phyloP scores from a whole-genome alignment of 2,113 vertebrate genomes.

The Hemiscyllium ocellatum region DNA sequence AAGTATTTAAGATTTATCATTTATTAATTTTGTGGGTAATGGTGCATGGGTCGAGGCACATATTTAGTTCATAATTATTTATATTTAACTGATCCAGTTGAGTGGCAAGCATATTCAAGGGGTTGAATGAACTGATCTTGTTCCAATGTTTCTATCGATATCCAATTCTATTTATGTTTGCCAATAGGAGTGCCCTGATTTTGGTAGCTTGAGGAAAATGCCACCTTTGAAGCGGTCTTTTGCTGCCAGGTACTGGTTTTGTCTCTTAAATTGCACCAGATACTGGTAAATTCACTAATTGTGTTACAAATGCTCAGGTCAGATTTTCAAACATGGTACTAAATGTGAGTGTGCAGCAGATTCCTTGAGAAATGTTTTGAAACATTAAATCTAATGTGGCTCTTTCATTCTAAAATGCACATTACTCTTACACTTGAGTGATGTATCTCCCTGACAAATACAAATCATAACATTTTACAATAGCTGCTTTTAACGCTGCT shows the following conservation, averaged over 20 bases:
- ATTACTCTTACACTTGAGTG: background rate
- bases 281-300: background rate
- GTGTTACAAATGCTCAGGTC: background rate
- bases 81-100: background rate
- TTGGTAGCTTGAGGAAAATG: background rate
- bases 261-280: background rate
- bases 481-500: conserved; percentile 9
- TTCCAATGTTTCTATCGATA: background rate
- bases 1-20: background rate
- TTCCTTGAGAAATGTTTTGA: conserved; percentile 19
- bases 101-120: background rate
- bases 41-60: background rate
- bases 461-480: conserved; percentile 9
- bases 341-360: background rate
- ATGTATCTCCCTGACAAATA: conserved; percentile 18
- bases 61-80: background rate
- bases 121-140: background rate
- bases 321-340: background rate
- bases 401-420: background rate
- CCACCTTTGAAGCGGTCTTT: background rate
- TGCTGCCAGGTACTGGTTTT: background rate
- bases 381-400: background rate
- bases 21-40: background rate
- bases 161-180: background rate
- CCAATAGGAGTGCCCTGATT: background rate